Evolutionary conservation across 2,113 vertebrate species (phyloP).

Genomic region (Phoxinus phoxinus): DNA sequence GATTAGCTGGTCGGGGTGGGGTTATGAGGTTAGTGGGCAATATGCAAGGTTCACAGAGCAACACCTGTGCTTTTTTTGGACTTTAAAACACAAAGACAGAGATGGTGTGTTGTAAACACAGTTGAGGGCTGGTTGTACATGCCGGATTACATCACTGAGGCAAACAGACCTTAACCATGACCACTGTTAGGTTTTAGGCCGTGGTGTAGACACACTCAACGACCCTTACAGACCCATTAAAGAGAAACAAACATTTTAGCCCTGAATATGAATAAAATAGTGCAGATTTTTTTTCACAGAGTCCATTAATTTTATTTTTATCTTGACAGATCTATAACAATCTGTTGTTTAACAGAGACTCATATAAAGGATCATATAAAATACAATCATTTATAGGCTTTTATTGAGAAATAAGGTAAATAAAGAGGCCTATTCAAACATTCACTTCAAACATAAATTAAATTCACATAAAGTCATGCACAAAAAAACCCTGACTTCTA

Average conservation of each 20-base stretch:
- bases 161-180: not conserved
- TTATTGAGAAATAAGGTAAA: not conserved
- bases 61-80: conserved; percentile 68
- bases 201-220: not conserved
- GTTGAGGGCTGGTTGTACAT: conserved; percentile 42
- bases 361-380: not conserved
- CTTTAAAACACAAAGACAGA: conserved; percentile 41
- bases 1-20: conserved; percentile 92
- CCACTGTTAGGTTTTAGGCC: conserved; percentile 10
- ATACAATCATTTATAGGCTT: not conserved
- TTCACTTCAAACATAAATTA: not conserved
- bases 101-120: conserved; percentile 49
- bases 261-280: not conserved
- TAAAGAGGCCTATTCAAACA: not conserved
- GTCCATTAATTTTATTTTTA: not conserved
- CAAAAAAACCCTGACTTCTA: not conserved
- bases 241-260: not conserved
- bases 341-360: not conserved
- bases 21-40: conserved; percentile 87
- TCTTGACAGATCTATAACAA: not conserved
- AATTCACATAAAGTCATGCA: conserved; percentile 4
- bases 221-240: not conserved
- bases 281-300: not conserved
- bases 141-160: conserved; percentile 49
- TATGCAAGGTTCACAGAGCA: conserved; percentile 86